A percentile compares a stretch with the other conserved stretches of the same genome.
Conservation (phyloP, 2,888 invertebrate genomes). For the Caenorhabditis sp. region DNA sequence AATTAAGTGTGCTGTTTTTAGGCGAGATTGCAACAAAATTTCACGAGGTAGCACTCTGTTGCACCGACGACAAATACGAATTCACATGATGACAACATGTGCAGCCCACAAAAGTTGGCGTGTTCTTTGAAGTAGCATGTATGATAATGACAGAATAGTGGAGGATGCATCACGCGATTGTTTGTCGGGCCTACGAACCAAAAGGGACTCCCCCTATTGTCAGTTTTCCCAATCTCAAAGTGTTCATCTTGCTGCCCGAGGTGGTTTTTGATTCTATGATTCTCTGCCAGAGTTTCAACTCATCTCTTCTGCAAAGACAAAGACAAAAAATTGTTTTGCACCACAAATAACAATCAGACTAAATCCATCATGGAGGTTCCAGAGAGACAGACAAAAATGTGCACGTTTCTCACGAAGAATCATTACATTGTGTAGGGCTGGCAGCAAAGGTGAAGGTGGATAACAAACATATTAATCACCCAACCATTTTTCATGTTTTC, state of each 20-base stretch:
- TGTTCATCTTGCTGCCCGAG: background rate
- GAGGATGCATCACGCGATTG: slow-evolving; percentile 45
- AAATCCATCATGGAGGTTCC: slow-evolving; percentile 12
- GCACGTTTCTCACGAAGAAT: slow-evolving; percentile 18
- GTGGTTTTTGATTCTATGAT: slow-evolving; percentile 28
- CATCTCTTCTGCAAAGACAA: slow-evolving; percentile 4
- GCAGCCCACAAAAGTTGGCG: background rate
- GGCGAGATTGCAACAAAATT: background rate
- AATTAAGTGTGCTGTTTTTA: slow-evolving; percentile 31
- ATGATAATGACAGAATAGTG: slow-evolving; percentile 10
- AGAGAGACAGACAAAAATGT: slow-evolving; percentile 5
- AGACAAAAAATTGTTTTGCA: slow-evolving; percentile 18
- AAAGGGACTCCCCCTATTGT: slow-evolving; percentile 35
- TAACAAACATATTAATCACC: slow-evolving; percentile 48
- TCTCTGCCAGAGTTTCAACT: slow-evolving; percentile 42
- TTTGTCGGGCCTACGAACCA: slow-evolving; percentile 11
- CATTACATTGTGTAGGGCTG: slow-evolving; percentile 6
- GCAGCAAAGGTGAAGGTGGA: slow-evolving; percentile 1
- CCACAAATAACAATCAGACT: background rate
- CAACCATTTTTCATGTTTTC: slow-evolving; percentile 4
- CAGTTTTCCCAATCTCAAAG: too few relatives aligned
- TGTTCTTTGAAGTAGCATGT: slow-evolving; percentile 39
- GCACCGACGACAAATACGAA: slow-evolving; percentile 24
- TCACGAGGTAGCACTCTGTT: slow-evolving; percentile 8
- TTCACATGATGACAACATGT: slow-evolving; percentile 33